A percentile compares a stretch with the other conserved stretches of the same genome.
phyloP scores from a whole-genome alignment of 2,888 invertebrate genomes.

The Acrocyrtus sp. region DNA sequence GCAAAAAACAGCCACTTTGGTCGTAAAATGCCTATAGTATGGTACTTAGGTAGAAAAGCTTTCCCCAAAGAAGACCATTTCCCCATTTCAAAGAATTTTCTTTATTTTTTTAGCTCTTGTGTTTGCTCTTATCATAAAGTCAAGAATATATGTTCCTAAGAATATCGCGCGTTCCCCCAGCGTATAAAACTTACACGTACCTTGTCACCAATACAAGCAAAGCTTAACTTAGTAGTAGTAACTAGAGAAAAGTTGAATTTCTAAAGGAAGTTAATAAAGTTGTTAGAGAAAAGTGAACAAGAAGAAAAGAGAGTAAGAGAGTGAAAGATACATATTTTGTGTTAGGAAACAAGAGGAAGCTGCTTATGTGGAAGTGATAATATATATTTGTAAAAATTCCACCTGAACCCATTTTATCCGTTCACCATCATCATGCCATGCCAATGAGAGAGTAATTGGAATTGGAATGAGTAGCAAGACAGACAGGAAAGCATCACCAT shows the following conservation, averaged over 20 bases:
- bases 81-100: background rate
- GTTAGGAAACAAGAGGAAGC: slow-evolving; percentile 9
- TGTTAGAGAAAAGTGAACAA: too few species aligned
- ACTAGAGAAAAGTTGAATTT: too few species aligned
- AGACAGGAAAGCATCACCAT: slow-evolving; percentile 50
- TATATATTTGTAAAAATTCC: slow-evolving; percentile 21
- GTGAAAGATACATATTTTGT: too few species aligned
- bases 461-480: slow-evolving; percentile 9
- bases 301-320: too few species aligned
- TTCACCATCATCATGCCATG: slow-evolving; percentile 20
- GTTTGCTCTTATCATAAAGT: slow-evolving; percentile 40
- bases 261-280: too few species aligned
- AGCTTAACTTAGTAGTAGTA: too few species aligned
- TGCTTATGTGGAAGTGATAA: slow-evolving; percentile 16
- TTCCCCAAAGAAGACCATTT: slow-evolving; percentile 15
- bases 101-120: slow-evolving; percentile 35
- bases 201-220: too few species aligned
- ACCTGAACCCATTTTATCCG: slow-evolving; percentile 14
- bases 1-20: too few species aligned
- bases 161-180: too few species aligned
- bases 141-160: too few species aligned
- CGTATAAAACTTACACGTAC: too few species aligned
- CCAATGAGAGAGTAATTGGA: slow-evolving; percentile 13
- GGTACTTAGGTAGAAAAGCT: slow-evolving; percentile 47
- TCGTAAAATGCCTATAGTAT: too few species aligned